Evolutionary conservation across 1,140 invertebrate genomes (phyloP), one percentile per base, ranked within the genome.

Genomic region (Phthorimaea operculella): DNA sequence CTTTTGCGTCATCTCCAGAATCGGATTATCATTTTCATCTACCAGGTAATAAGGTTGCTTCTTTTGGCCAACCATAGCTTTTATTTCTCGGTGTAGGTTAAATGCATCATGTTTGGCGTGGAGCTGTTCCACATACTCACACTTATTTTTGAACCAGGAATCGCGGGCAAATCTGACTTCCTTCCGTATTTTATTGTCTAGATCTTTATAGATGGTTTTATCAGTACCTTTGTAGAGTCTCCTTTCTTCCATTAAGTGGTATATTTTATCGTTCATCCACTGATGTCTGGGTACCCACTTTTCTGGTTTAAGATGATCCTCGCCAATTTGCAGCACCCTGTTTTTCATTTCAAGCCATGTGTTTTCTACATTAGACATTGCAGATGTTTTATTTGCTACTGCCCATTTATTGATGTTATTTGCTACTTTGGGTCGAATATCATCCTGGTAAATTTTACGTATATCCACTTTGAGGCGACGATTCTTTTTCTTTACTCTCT

Each of bases 241-340:
- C 54, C 58, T 59, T 52, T 61, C 39, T 14, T 68, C 62, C 57
- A 72, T 73, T 14, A 66, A 45, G 4, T 63, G 39, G 9, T 58
- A 49, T 10, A 73, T 71, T 36, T 69, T 58, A 42, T 69, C 68
- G 11, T 59, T 59, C 54, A 63, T 64, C 64, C 64, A 68, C 21
- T 50, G 48, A 28, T 55, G 45, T 59, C 53, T 63, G 51, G 55
- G 36, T 34, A 7, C 6, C 51, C 21, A 45, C 50, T 17, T 33
- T 52, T 11, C 21, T 17, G 49, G 28, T 56, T 33, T 12, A 47
- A 50, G 21, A n/a, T 17, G 50, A 49, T 44, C 21, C 33, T 10
- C 42, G 50, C 42, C 10, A 52, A 50, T 50, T 18, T 50, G 15
- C 7, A 4, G 4, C 15, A 8, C 48, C 9, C n/a, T 18, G 16